phyloP scores from a whole-genome alignment of 2,888 invertebrate genomes.

The Macropis europaea region DNA sequence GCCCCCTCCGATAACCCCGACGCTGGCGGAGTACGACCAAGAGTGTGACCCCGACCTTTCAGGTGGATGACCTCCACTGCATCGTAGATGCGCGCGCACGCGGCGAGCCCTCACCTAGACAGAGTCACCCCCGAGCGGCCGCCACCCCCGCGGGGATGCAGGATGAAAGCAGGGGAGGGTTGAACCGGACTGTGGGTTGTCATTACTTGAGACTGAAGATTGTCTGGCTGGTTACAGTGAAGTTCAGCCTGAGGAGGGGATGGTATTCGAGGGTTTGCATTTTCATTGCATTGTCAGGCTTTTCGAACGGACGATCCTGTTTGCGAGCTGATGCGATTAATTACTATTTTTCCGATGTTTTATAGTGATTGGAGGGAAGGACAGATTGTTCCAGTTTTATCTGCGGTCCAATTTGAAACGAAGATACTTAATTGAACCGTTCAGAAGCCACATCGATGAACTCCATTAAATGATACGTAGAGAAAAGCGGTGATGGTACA shows the following conservation, averaged over 20 bases:
- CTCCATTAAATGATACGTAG: too few relatives aligned
- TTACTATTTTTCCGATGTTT: too few relatives aligned
- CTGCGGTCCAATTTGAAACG: too few relatives aligned
- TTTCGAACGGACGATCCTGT: too few relatives aligned
- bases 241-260: conserved; percentile 20
- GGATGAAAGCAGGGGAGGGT: conserved; percentile 21
- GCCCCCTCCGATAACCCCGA: conserved; percentile 28
- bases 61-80: conserved; percentile 80
- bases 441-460: too few relatives aligned
- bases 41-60: conserved; percentile 80
- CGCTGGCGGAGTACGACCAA: conserved; percentile 67
- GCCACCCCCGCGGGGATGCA: conserved; percentile 30
- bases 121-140: conserved; percentile 14
- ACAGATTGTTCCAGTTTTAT: too few relatives aligned
- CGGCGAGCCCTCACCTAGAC: conserved; percentile 64
- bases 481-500: too few relatives aligned
- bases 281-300: conserved; percentile 31
- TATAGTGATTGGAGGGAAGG: too few relatives aligned
- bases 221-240: conserved; percentile 47
- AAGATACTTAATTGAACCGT: too few relatives aligned
- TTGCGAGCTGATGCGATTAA: too few relatives aligned
- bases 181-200: conserved; percentile 35
- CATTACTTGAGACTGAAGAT: conserved; percentile 51
- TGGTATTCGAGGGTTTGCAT: conserved; percentile 13
- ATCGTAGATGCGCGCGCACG: conserved; percentile 74